Conservation (phyloP, 2,888 invertebrate genomes). For the Daptonema setosum region DNA sequence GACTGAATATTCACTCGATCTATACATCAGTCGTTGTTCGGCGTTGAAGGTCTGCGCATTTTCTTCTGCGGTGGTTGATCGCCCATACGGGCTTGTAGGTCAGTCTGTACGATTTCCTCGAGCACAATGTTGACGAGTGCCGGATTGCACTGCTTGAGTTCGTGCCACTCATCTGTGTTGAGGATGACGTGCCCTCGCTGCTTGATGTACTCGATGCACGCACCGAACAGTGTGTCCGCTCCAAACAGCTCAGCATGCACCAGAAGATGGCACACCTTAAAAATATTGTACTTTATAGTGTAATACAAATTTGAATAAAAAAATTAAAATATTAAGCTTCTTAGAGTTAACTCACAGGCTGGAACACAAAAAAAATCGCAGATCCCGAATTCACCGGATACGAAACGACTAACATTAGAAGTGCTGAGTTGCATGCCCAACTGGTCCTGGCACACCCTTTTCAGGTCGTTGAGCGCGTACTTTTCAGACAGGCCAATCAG, state of each 20-base stretch:
- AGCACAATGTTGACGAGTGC: conserved; percentile 17
- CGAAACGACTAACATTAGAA: conserved; percentile 17
- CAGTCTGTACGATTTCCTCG: conserved; percentile 15
- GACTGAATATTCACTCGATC: too few relatives aligned
- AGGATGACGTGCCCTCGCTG: not conserved
- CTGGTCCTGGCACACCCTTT: conserved; percentile 19
- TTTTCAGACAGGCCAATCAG: conserved; percentile 25
- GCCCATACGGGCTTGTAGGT: not conserved
- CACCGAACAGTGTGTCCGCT: conserved; percentile 16
- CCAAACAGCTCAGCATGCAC: conserved; percentile 18
- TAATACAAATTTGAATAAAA: not conserved
- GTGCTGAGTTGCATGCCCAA: conserved; percentile 10
- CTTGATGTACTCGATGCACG: conserved; percentile 12
- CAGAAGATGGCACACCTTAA: conserved; percentile 12
- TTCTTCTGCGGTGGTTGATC: not conserved
- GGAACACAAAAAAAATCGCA: too few relatives aligned
- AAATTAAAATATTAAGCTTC: too few relatives aligned
- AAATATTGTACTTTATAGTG: not conserved
- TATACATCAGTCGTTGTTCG: too few relatives aligned
- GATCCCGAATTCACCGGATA: too few relatives aligned
- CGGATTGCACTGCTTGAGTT: conserved; percentile 8
- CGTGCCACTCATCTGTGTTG: not conserved
- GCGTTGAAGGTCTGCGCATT: not conserved
- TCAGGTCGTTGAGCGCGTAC: conserved; percentile 21
- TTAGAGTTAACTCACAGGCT: too few relatives aligned